Evolutionary conservation across 2,797 vertebrate genomes (phyloP).

Genomic region (Echiichthys vipera): DNA sequence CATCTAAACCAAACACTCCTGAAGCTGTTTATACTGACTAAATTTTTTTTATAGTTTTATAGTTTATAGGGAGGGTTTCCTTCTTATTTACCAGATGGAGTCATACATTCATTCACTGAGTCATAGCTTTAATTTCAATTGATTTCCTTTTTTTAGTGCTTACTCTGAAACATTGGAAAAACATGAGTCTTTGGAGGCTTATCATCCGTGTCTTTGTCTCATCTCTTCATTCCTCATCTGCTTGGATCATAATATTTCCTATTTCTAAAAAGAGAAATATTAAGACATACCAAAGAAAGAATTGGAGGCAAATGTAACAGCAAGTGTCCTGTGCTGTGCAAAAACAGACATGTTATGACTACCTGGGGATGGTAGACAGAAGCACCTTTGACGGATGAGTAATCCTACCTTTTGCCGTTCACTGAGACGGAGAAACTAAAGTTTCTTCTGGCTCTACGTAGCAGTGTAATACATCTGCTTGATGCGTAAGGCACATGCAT

Average conservation of each 20-base stretch:
- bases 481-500: slow-evolving; percentile 12
- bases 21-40: slow-evolving; percentile 13
- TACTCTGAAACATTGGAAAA: background rate
- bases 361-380: slow-evolving; percentile 12
- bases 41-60: slow-evolving; percentile 7
- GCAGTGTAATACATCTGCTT: slow-evolving; percentile 21
- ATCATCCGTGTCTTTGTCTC: slow-evolving; percentile 12
- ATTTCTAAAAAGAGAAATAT: slow-evolving; percentile 25
- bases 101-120: background rate
- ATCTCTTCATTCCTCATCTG: slow-evolving; percentile 1
- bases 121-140: background rate
- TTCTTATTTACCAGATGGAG: slow-evolving; percentile 4
- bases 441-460: background rate
- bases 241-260: background rate
- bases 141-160: background rate
- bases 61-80: background rate
- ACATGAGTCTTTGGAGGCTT: background rate
- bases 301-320: background rate
- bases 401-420: background rate
- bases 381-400: slow-evolving; percentile 12
- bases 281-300: background rate
- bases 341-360: slow-evolving; percentile 53
- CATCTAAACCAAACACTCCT: slow-evolving; percentile 3
- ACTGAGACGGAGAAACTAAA: background rate
- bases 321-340: slow-evolving; percentile 17